Evolutionary conservation across 2,113 vertebrate genomes (phyloP), one percentile per base, ranked within the genome.

Genomic region (Mobula birostris): DNA sequence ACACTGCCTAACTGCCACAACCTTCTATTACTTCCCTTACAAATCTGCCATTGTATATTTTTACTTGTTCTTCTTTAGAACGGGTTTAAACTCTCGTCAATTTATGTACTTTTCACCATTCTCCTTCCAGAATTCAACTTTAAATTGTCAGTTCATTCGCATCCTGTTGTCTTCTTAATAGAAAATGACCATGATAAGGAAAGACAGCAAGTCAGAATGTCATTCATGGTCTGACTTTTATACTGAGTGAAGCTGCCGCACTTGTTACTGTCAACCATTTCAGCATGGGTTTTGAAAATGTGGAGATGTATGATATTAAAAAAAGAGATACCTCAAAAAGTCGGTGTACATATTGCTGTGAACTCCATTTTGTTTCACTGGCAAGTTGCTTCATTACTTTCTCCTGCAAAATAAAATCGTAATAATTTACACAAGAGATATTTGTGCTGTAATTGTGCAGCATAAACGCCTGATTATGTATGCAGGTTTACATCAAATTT

Each of bases 1-100:
- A 95, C 97, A 97, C 97, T 97, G 97, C 97, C 97, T 95, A 94
- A 95, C 95, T 85, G 96, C 72, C 94, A 94, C 95, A 94, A 76
- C 94, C 95, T 82, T 27, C 21, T 11, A 6, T 27, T 95, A 90
- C 94, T 78, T 32, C n/a, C 11, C 7, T 17, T 78, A 36, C 40
- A 40, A 70, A 92, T 40, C 6, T 92, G 36, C 68, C 29, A 40
- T 5, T 7, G 1, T 7, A 70, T 7, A n/a, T 9, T 40, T 82
- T 17, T 40, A 48, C 19, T 74, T 74, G 56, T n/a, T 40, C 61
- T 70, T 68, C 68, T 56, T 27, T n/a, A 9, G 32, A 90, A 90
- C 3, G n/a, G 61, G 15, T 32, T 36, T 9, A 32, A 68, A 66
- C 6, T 2, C 32, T 48, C 72, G 32, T 36, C 66, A 12, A 72